phyloP scores from a whole-genome alignment of 2,113 vertebrate species.

The Elanoides forficatus region DNA sequence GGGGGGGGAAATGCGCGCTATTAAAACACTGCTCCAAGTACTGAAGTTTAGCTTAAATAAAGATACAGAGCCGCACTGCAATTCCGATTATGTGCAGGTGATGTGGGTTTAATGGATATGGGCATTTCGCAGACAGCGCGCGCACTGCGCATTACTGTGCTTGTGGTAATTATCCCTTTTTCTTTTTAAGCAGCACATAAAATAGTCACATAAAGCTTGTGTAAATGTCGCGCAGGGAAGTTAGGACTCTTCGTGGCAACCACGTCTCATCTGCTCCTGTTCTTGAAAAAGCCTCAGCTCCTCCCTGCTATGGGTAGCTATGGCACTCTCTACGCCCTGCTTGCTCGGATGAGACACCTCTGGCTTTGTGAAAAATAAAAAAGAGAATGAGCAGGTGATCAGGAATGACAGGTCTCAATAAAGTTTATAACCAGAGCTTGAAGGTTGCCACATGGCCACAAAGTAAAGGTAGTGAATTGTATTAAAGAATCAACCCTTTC shows the following conservation, averaged over 20 bases:
- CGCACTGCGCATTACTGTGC: neutral
- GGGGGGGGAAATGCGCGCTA: accelerated
- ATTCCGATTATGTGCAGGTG: neutral
- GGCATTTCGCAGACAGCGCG: neutral
- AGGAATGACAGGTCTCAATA: neutral
- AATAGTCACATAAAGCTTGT: conserved; percentile 14
- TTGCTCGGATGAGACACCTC: accelerated
- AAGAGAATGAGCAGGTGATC: neutral
- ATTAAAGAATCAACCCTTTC: neutral
- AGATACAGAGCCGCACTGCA: neutral
- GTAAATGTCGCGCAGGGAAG: neutral
- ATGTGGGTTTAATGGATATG: neutral
- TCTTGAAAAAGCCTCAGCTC: neutral
- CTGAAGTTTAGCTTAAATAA: neutral
- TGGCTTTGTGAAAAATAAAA: neutral
- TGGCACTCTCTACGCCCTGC: accelerated
- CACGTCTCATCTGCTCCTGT: neutral
- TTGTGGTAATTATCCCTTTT: neutral
- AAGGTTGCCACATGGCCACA: neutral
- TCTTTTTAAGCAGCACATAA: conserved; percentile 37
- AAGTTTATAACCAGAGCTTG: neutral
- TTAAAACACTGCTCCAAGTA: neutral
- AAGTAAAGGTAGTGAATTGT: neutral
- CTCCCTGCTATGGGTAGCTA: accelerated
- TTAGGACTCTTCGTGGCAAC: neutral